Percentiles rank a stretch among this genome's conserved stretches.
These are phyloP conservation scores for Luperina testacea DNA, from an alignment of 2,888 invertebrate species.

Conservation along the genomic window DNA sequence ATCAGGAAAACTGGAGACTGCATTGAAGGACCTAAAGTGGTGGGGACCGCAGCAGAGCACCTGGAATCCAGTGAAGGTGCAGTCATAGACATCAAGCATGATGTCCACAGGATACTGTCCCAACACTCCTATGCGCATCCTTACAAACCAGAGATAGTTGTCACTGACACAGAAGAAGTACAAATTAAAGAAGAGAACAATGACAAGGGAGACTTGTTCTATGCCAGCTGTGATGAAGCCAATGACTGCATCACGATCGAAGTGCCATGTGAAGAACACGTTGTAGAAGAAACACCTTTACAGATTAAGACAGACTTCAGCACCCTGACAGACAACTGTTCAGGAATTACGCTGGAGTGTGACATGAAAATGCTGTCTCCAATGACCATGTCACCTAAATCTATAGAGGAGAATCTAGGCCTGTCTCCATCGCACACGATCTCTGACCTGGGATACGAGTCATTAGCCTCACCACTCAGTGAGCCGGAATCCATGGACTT, in stretches of 20 bases:
- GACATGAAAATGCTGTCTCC: slow-evolving; percentile 87
- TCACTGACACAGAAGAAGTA: slow-evolving; percentile 66
- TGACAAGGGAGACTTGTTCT: slow-evolving; percentile 91
- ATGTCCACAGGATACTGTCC: slow-evolving; percentile 86
- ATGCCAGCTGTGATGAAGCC: slow-evolving; percentile 93
- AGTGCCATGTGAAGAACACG: slow-evolving; percentile 91
- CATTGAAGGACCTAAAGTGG: slow-evolving; percentile 92
- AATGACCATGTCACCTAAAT: slow-evolving; percentile 81
- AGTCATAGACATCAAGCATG: slow-evolving; percentile 86
- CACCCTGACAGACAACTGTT: slow-evolving; percentile 73
- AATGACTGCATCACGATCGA: slow-evolving; percentile 94
- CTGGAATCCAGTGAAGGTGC: slow-evolving; percentile 94
- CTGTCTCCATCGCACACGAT: slow-evolving; percentile 85
- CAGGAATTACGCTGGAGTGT: slow-evolving; percentile 79
- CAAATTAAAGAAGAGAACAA: slow-evolving; percentile 80
- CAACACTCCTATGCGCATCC: slow-evolving; percentile 90
- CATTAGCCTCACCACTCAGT: slow-evolving; percentile 86
- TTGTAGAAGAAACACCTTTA: slow-evolving; percentile 79
- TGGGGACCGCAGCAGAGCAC: slow-evolving; percentile 96
- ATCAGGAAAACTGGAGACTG: slow-evolving; percentile 82
- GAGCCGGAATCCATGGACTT: slow-evolving; percentile 86
- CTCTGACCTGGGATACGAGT: slow-evolving; percentile 88
- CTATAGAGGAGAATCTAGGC: slow-evolving; percentile 80
- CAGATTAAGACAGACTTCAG: slow-evolving; percentile 79
- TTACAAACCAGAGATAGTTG: slow-evolving; percentile 77